Percentiles rank a stretch among this genome's conserved stretches.
These are phyloP conservation scores for Ceriagrion tenellum DNA, from an alignment of 2,888 invertebrate genomes.

Conservation along the genomic window DNA sequence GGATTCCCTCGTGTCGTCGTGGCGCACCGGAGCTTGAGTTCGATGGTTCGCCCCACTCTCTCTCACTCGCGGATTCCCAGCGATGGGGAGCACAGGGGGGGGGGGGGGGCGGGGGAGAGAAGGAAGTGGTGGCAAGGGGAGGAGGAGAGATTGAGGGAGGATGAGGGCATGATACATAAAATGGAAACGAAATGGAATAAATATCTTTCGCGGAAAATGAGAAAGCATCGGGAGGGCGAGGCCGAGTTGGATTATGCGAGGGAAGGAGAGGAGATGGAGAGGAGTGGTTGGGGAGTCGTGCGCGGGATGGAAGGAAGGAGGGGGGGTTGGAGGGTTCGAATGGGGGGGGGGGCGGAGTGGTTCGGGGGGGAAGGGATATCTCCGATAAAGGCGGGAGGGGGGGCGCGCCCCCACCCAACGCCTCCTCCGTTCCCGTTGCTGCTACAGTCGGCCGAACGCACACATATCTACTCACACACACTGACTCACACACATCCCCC, in stretches of 20 bases:
- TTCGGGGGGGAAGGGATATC: not conserved
- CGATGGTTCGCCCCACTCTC: too few relatives aligned
- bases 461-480: not conserved
- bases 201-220: conserved; percentile 26
- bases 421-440: not conserved
- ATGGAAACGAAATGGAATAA: conserved; percentile 36
- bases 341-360: not conserved
- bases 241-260: not conserved
- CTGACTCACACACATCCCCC: not conserved
- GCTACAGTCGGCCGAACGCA: conserved; percentile 35
- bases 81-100: not conserved
- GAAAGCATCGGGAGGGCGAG: conserved; percentile 5
- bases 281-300: not conserved
- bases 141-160: too few relatives aligned
- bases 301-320: not conserved
- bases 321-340: not conserved
- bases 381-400: not conserved
- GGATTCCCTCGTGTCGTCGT: too few relatives aligned
- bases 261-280: not conserved
- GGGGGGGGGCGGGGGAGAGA: too few relatives aligned
- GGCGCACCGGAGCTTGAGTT: too few relatives aligned
- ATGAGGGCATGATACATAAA: not conserved
- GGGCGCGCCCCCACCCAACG: not conserved
- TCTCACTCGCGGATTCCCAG: not conserved
- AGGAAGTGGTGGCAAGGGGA: too few relatives aligned